A percentile compares a stretch with the other conserved stretches of the same genome.
phyloP scores from a whole-genome alignment of 1,140 invertebrate genomes.

The Stegodyphus mimosarum region DNA sequence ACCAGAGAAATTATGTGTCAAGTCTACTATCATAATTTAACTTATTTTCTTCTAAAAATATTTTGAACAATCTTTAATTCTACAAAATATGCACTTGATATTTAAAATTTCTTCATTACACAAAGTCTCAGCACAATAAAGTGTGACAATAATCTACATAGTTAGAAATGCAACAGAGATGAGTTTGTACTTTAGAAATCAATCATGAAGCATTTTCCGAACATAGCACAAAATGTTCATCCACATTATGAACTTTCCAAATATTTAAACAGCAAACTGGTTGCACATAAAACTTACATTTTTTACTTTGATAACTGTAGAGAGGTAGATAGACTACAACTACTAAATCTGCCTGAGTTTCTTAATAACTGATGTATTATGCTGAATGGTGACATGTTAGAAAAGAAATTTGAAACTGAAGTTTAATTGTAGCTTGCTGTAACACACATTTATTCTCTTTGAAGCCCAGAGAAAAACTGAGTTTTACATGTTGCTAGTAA shows the following conservation, averaged over 20 bases:
- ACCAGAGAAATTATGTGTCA: not conserved
- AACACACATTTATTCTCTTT: no score
- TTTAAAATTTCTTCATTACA: conserved; percentile 28
- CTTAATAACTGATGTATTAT: no score
- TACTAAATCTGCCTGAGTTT: conserved; percentile 35
- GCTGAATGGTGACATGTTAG: no score
- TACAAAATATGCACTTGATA: conserved; percentile 39
- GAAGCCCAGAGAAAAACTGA: no score
- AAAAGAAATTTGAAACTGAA: not conserved
- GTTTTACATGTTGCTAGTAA: no score
- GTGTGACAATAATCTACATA: conserved; percentile 1
- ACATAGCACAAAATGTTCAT: not conserved
- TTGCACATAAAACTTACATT: not conserved
- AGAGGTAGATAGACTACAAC: conserved; percentile 53
- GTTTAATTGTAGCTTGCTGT: not conserved
- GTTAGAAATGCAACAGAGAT: conserved; percentile 31
- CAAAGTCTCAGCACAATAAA: conserved; percentile 34
- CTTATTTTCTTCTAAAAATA: conserved; percentile 54
- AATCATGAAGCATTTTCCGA: not conserved
- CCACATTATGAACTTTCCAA: not conserved
- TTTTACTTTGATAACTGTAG: conserved; percentile 48
- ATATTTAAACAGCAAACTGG: not conserved
- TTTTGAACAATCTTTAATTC: conserved; percentile 38
- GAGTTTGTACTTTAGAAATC: conserved; percentile 39
- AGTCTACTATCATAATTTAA: conserved; percentile 11